These are phyloP conservation scores for Dromaius novaehollandiae DNA, from an alignment of 2,113 vertebrate genomes.

Conservation along the genomic window DNA sequence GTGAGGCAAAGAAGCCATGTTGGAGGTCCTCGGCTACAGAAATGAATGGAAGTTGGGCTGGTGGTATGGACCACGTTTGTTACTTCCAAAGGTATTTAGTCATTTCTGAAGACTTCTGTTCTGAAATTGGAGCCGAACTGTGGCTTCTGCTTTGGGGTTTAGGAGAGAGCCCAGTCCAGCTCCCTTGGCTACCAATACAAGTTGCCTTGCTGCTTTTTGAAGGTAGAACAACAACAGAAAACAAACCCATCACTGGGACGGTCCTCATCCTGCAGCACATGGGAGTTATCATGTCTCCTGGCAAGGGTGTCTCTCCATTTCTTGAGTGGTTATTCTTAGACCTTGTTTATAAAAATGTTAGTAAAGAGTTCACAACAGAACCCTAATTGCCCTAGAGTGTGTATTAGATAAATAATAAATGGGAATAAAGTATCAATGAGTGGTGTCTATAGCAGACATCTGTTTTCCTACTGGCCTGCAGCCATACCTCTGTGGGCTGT, in stretches of 20 bases:
- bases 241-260: not conserved
- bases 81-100: no score
- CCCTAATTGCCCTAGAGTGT: not conserved
- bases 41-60: no score
- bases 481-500: not conserved
- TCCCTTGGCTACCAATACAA: not conserved
- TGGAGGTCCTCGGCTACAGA: no score
- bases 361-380: not conserved
- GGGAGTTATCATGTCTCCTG: not conserved
- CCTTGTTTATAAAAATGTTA: not conserved
- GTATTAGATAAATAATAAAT: slow-evolving; percentile 56
- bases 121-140: no score
- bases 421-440: slow-evolving; percentile 45
- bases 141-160: no score
- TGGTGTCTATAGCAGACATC: slow-evolving; percentile 17
- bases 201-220: not conserved
- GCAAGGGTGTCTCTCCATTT: not conserved
- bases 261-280: not conserved
- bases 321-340: not conserved
- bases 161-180: no score
- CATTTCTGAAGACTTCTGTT: no score
- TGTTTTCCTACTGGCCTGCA: slow-evolving; percentile 42
- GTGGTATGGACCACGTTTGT: no score
- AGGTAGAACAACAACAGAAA: not conserved
- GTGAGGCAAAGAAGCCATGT: no score